Percentiles rank a stretch among this genome's conserved stretches.
Evolutionary conservation across 2,113 vertebrate species (phyloP).

Genomic region (Bufo bufo): DNA sequence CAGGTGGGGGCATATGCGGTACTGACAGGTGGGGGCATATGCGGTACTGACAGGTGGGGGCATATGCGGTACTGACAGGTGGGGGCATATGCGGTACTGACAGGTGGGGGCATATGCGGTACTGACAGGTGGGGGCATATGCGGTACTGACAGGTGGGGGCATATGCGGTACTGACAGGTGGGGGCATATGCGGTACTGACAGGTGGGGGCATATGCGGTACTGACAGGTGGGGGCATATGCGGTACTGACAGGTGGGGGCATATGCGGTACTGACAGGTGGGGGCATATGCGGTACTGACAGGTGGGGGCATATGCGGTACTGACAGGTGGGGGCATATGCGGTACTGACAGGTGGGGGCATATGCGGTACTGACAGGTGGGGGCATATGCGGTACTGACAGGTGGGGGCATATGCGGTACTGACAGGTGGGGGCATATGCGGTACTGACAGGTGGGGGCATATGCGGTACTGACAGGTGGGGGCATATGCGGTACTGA

Average conservation of each 20-base stretch:
- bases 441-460: not conserved
- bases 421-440: not conserved
- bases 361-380: not conserved
- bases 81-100: not conserved
- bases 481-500: not conserved
- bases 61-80: too few species aligned
- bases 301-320: not conserved
- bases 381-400: not conserved
- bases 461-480: not conserved
- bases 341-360: not conserved
- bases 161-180: not conserved
- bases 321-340: too few species aligned
- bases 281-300: not conserved
- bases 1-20: not conserved
- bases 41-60: not conserved
- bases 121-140: too few species aligned
- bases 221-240: not conserved
- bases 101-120: not conserved
- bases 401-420: not conserved
- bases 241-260: not conserved
- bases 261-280: not conserved
- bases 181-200: not conserved
- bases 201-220: not conserved
- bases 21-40: not conserved
- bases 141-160: not conserved